Evolutionary conservation across 2,797 vertebrate genomes (phyloP), one percentile per base, ranked within the genome.

Genomic region (Hybognathus amarus): DNA sequence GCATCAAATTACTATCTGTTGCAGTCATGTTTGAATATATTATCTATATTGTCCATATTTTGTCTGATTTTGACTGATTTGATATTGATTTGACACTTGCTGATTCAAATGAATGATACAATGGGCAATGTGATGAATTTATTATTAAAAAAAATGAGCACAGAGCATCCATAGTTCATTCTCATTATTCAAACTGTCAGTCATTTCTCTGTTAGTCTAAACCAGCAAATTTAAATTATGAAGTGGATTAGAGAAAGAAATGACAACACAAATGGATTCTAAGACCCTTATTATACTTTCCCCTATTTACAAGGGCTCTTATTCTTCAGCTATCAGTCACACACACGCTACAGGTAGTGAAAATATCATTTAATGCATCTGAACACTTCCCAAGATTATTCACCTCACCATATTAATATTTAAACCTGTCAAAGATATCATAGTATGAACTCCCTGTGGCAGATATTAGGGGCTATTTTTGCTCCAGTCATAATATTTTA

Each of bases 401-500:
- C 87, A 82, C 84, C 79, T 87, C 79, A 42, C 30, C 68, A 67
- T 77, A 88, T 90, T 83, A 87, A 90, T 90, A 87, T 88, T 90
- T 88, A 78, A 90, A 87, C 75, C 69, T 82, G 80, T 88, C 80
- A 76, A 83, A 80, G 82, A 88, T 85, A 85, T 88, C 84, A 87
- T 89, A 87, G 84, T 87, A 89, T 69, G 75, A 86, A 86, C 66
- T 77, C 85, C 85, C 80, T 78, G 82, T 89, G 87, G 89, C 85
- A 88, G 83, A 87, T 83, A 89, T 89, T 87, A 87, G 61, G 59
- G 63, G 71, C 89, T 90, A 89, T 90, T 90, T 90, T 90, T 90
- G 84, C 73, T 84, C 70, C 79, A 85, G 82, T 86, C 22, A 27
- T 82, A 36, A 89, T 90, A 84, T 89, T 90, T 90, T 88, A 90